Conservation (phyloP, 2,797 vertebrate species). For the Enteromius unitaeniatus region DNA sequence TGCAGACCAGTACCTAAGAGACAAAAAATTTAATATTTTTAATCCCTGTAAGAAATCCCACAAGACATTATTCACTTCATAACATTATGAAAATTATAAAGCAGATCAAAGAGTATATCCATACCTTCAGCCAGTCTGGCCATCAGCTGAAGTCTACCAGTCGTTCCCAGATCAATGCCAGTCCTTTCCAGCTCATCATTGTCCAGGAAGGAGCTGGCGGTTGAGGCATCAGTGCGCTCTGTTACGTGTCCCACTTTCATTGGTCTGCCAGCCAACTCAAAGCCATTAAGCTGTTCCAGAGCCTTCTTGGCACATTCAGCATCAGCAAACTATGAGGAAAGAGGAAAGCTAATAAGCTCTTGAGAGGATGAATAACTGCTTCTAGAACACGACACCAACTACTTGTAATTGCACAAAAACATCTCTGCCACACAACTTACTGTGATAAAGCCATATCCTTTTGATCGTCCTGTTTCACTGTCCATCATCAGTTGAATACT, state of each 20-base stretch:
- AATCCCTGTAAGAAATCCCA: background rate
- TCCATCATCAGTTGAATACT: conserved; percentile 99
- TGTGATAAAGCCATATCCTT: conserved; percentile 98
- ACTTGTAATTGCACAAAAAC: background rate
- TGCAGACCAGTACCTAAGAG: conserved; percentile 89
- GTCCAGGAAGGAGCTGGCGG: conserved; percentile 90
- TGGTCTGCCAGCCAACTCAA: conserved; percentile 93
- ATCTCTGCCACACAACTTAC: conserved; percentile 74
- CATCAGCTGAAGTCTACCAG: conserved; percentile 94
- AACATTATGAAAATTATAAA: background rate
- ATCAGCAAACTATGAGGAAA: conserved; percentile 84
- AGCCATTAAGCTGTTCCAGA: conserved; percentile 95
- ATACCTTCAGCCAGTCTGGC: conserved; percentile 93
- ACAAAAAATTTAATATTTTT: background rate
- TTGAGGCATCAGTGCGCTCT: conserved; percentile 88
- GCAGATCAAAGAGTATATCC: background rate
- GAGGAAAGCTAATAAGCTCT: background rate
- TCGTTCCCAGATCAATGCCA: conserved; percentile 93
- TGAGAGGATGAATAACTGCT: background rate
- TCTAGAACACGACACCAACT: background rate
- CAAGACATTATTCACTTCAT: background rate
- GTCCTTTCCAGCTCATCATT: conserved; percentile 93
- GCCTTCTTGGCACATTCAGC: conserved; percentile 97
- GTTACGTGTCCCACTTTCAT: conserved; percentile 98
- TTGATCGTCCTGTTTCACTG: conserved; percentile 92